phyloP scores from a whole-genome alignment of 2,797 vertebrate species.

The Hoplostethus mediterraneus region DNA sequence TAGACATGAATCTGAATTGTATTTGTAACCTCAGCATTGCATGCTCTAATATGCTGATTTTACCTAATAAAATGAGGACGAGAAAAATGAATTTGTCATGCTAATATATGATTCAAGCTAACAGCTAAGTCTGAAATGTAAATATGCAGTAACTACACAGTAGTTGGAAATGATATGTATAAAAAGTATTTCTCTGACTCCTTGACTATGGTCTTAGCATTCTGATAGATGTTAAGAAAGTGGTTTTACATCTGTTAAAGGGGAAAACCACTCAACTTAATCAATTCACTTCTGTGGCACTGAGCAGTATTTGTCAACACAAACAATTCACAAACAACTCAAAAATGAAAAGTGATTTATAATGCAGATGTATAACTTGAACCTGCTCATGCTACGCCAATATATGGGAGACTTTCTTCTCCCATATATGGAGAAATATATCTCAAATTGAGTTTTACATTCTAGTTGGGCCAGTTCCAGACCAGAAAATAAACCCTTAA shows the following conservation, averaged over 20 bases:
- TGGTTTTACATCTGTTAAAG: constrained; percentile 10
- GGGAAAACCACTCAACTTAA: constrained; percentile 1
- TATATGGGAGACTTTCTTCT: not conserved
- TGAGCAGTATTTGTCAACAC: not conserved
- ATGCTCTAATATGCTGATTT: constrained; percentile 73
- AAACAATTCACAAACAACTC: no score
- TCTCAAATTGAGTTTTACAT: not conserved
- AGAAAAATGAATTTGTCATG: constrained; percentile 74
- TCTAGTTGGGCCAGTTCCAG: not conserved
- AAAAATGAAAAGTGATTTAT: no score
- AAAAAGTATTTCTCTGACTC: constrained; percentile 63
- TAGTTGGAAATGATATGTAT: constrained; percentile 84
- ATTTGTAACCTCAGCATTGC: constrained; percentile 69
- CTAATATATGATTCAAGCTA: constrained; percentile 66
- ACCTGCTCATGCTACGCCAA: not conserved
- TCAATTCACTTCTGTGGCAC: not conserved
- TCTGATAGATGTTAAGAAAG: constrained; percentile 16
- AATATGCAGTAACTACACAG: constrained; percentile 87
- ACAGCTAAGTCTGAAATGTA: constrained; percentile 64
- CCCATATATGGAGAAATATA: not conserved
- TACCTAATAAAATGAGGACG: constrained; percentile 64
- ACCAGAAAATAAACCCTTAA: constrained; percentile 1
- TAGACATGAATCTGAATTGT: constrained; percentile 80
- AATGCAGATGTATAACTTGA: not conserved
- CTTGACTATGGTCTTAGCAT: constrained; percentile 39